Base-by-base conservation (phyloP, 2,797 vertebrate genomes). In the Naso thynnoides region DNA sequence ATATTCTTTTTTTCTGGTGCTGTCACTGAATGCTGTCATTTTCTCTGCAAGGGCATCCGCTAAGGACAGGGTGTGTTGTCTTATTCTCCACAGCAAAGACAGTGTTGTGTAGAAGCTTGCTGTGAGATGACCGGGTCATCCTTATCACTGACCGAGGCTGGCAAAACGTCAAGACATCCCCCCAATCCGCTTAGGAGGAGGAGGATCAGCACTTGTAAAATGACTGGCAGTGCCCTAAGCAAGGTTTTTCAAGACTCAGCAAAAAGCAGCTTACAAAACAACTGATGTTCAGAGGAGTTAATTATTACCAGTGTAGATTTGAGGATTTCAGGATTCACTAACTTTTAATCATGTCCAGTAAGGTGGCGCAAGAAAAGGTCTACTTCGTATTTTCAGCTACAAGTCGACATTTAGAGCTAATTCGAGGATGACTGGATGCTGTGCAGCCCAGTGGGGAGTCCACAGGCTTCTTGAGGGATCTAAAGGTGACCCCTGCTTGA, bases 181-280 rank as follows among this genome's bases (percentile, higher is more conserved):
- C 78, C 49, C 79, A 85, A 91, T 91, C 91, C 72, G 76, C 89
- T 91, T 89, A 89, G 81, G 63, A 78, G 80, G 61, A 81, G 79
- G 83, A 82, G 79, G 84, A 86, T 91, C 86, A 88, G 83, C 79
- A 74, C 75, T 87, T 78, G 84, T 85, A 84, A 87, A 89, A 84
- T 91, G 85, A 84, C 79, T 87, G 87, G 70, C 83, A 75, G 62
- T 76, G 79, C 84, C 83, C 57, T 56, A 38, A 82, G 83, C 81
- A 57, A 83, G 74, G 72, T 76, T 87, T 84, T 47, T 58, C 69
- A 67, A 61, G 73, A 85, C 62, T 90, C 86, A 81, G 86, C 88
- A 75, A 83, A 85, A 72, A 66, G 55, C 44, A 58, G 85, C 89
- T 89, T 84, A 84, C 61, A 79, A 86, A 81, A 87, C 83, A 84